Base-by-base conservation (phyloP, 37 sponge, comb jelly and placozoan species). In the Diacarnus erythraeanus region DNA sequence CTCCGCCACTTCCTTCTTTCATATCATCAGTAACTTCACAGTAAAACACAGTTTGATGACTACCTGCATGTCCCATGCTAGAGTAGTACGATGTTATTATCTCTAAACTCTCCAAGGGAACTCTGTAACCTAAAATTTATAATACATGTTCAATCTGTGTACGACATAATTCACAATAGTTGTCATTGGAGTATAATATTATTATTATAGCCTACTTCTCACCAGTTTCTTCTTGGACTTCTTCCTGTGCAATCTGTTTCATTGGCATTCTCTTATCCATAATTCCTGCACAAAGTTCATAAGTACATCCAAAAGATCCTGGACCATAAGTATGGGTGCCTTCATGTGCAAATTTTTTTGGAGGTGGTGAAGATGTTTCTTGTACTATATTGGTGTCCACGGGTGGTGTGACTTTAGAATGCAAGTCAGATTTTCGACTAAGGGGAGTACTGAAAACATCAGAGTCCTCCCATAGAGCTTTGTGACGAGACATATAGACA, bases 281-380 rank as follows among this genome's bases (percentile, higher is more conserved):
- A 34, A 97, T 83, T 1, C 97, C 97, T 33, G 97, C 94, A 87
- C 97, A 97, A n/a, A 97, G 74, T 65, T 97, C 97, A 38, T 94
- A 91, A 21, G 96, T 89, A 33, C 86, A 43, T 37, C 92, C 96
- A 43, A 72, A 57, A n/a, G 64, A 26, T 10, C 80, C 80, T 27
- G 92, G 87, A 29, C 87, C 86, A 41, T 77, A 92, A 2, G 38
- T 30, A 18, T 64, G 58, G 1, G 25, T 5, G 2, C 38, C 41
- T 58, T 35, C 21, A 21, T 43, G 15, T 12, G 57, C 1, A 0
- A 22, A 15, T 9, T 47, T 33, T 17, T 79, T 79, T 3, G 80
- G 34, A 5, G 80, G 70, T n/a, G 73, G 59, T 5, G 78, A 58
- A 3, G 22, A 37, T 0, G 69, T 3, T 23, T 42, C n/a, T 1